Percentiles rank a stretch among this genome's conserved stretches.
phyloP scores from a whole-genome alignment of 1,140 invertebrate species.

The Drosophila gunungcola region DNA sequence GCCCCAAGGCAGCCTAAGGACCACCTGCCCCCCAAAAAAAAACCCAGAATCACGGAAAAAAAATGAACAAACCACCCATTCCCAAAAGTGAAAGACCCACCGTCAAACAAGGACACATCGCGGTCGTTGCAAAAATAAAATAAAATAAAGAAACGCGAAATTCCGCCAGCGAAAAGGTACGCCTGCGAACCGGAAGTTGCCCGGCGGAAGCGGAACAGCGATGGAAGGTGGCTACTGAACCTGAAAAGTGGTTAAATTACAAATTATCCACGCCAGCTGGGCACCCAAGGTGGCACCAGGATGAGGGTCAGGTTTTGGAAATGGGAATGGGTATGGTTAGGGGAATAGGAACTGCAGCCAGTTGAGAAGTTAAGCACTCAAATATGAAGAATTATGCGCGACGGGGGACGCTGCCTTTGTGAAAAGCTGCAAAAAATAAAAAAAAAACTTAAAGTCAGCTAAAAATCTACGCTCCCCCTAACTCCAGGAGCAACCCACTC shows the following conservation, averaged over 20 bases:
- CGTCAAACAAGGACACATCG: constrained; percentile 45
- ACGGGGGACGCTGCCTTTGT: constrained; percentile 56
- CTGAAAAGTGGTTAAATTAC: constrained; percentile 85
- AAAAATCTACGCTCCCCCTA: constrained; percentile 28
- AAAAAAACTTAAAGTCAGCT: constrained; percentile 51
- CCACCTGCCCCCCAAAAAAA: constrained; percentile 4
- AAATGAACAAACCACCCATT: not conserved
- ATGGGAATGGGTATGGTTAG: not conserved
- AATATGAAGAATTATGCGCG: constrained; percentile 79
- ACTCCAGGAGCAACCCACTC: not conserved
- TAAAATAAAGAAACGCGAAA: constrained; percentile 36
- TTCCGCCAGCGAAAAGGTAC: constrained; percentile 46
- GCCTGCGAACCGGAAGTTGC: constrained; percentile 28
- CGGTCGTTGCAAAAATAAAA: constrained; percentile 22
- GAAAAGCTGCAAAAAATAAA: constrained; percentile 10
- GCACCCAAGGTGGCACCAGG: constrained; percentile 37
- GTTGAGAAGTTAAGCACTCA: constrained; percentile 66
- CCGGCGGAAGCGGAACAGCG: constrained; percentile 60
- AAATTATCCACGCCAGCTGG: constrained; percentile 83
- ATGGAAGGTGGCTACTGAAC: constrained; percentile 73
- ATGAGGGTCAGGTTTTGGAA: constrained; percentile 17
- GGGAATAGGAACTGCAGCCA: constrained; percentile 38
- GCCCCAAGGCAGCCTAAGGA: constrained; percentile 12
- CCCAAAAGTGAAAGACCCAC: not conserved
- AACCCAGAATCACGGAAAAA: not conserved